A percentile compares a stretch with the other conserved stretches of the same genome.
These are phyloP conservation scores for Columbina picui DNA, from an alignment of 2,113 vertebrate species.

Conservation along the genomic window DNA sequence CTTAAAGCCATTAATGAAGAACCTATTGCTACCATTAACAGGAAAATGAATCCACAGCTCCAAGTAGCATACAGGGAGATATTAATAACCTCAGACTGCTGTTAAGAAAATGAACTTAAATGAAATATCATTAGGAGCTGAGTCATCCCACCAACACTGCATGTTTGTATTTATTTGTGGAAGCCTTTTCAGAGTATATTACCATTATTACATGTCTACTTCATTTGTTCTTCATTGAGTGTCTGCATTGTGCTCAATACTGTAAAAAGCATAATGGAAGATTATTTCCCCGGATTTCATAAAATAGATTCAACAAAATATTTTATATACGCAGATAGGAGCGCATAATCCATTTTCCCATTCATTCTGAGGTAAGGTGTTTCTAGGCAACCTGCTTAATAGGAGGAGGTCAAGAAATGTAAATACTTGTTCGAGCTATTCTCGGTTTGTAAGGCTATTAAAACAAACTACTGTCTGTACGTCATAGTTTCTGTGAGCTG, in stretches of 20 bases:
- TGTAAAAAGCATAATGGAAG: background rate
- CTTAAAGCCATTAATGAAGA: constrained; percentile 45
- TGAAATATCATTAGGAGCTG: constrained; percentile 13
- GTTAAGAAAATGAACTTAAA: constrained; percentile 41
- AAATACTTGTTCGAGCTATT: background rate
- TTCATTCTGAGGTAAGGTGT: background rate
- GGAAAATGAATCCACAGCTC: constrained; percentile 7
- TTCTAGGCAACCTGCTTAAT: background rate
- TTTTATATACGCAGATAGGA: background rate
- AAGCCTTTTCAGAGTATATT: background rate
- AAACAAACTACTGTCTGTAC: background rate
- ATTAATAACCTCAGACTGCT: constrained; percentile 26
- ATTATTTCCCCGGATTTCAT: background rate
- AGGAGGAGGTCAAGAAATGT: background rate
- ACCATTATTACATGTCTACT: background rate
- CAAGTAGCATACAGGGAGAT: constrained; percentile 3
- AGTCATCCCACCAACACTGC: background rate
- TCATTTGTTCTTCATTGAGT: background rate
- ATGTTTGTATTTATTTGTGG: background rate
- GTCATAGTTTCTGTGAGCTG: background rate
- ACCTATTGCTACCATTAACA: constrained; percentile 3
- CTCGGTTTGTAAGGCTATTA: background rate
- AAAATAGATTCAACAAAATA: background rate
- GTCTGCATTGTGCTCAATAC: background rate
- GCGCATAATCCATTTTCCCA: background rate